A percentile compares a stretch with the other conserved stretches of the same genome.
These are phyloP conservation scores for Spilosoma lubricipeda DNA, from an alignment of 2,888 invertebrate species.

Conservation along the genomic window DNA sequence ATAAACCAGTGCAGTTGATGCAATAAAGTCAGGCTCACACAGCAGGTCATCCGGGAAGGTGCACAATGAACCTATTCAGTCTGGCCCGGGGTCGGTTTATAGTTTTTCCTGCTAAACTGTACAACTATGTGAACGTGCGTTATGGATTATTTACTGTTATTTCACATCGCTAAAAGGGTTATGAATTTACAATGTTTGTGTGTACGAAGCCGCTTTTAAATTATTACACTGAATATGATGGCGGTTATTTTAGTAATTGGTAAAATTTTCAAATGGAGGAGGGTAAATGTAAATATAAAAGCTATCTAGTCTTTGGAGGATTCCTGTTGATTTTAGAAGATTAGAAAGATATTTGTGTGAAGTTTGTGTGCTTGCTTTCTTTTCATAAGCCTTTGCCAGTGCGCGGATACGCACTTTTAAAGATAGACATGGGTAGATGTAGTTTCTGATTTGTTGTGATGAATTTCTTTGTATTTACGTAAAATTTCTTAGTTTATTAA, in stretches of 20 bases:
- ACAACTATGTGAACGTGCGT: constrained; percentile 13
- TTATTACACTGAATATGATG: constrained; percentile 18
- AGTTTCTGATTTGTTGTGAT: neutral
- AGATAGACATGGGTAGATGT: neutral
- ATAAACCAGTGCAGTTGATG: constrained; percentile 6
- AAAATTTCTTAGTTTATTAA: neutral
- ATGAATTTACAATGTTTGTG: constrained; percentile 24
- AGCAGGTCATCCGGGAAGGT: constrained; percentile 43
- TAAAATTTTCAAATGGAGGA: neutral
- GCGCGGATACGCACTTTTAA: neutral
- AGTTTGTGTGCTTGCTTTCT: neutral
- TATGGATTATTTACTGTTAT: constrained; percentile 27
- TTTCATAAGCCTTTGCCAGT: neutral
- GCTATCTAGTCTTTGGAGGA: neutral
- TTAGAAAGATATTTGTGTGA: no score
- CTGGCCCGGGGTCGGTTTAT: constrained; percentile 40
- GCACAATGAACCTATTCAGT: constrained; percentile 24
- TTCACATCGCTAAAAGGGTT: constrained; percentile 22
- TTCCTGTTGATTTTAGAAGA: no score
- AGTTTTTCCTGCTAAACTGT: constrained; percentile 45
- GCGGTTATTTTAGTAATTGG: constrained; percentile 6
- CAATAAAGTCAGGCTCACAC: constrained; percentile 41
- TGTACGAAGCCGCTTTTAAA: constrained; percentile 19
- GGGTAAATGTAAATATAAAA: neutral
- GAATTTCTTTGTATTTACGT: no score